Base-by-base conservation (phyloP, 1,140 invertebrate species). In the Andricus grossulariae region DNA sequence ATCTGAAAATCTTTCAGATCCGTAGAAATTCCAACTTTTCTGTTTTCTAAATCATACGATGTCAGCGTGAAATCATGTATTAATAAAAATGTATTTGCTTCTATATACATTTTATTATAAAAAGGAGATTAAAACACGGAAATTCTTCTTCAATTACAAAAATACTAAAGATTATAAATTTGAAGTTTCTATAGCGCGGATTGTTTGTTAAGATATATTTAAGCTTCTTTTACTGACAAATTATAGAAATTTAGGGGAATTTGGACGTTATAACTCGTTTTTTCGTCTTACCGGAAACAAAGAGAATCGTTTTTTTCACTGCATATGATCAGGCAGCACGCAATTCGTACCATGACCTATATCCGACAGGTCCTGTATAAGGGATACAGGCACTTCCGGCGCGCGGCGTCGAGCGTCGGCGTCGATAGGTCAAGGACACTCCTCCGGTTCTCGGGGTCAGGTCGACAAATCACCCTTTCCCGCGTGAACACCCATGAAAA, bases 391-490 rank as follows among this genome's bases (percentile, higher is more conserved):
- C 70, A 50, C 39, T 13, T 74, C 60, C 50, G 57, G 74, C 75
- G 19, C 50, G 55, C 19, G 55, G 57, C 54, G 57, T 15, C 78
- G 84, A 85, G 83, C 84, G 85, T 83, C 84, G 80, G 84, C 87
- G 86, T 88, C 88, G 87, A 91, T 90, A 91, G 90, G 90, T 91
- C 90, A 91, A 91, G 90, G 90, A 90, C 90, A 85, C 85, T 86
- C 85, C 83, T 84, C 86, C 84, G 84, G 83, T 87, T 87, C 85
- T 87, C 89, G 86, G 88, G 90, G 89, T 91, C 89, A 90, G 86
- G 87, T 90, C 89, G 88, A 90, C 90, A 89, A 91, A 91, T 91
- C 90, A 90, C 90, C 90, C 90, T 90, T 90, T 90, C 85, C 88
- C 80, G 83, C 78, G 76, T 75, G 81, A 86, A 86, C 81, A 83